Evolutionary conservation across 1,140 invertebrate genomes (phyloP), one percentile per base, ranked within the genome.

Genomic region (Mycetomoellerius zeteki): DNA sequence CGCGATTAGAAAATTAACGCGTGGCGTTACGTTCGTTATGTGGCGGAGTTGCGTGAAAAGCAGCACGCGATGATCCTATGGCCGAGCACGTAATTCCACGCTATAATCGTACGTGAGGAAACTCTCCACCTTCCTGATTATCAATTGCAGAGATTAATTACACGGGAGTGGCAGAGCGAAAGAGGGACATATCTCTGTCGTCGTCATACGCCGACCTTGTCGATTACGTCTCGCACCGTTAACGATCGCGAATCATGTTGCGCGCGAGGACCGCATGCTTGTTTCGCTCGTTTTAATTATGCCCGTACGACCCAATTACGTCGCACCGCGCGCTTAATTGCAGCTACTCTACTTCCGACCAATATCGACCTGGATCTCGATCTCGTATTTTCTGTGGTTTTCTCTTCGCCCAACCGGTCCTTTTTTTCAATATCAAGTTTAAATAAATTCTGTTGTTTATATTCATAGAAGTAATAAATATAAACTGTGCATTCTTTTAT

Each of bases 81-180:
- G 82, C 21, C 27, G 82, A 37, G 72, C 69, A 56, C 56, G 58
- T 85, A 78, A 85, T 77, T 67, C 82, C 58, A 85, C 37, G 33
- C 24, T 65, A 37, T 67, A 54, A 85, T 85, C 47, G 58, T 50
- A 58, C 64, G 62, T 78, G 82, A 77, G 73, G 73, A 85, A 85
- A 77, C 30, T 65, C 58, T 65, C 37, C 80, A 21, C 24, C 80
- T 75, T 50, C 24, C 54, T 47, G 27, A 84, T 84, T 84, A 84
- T 75, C 80, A 75, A 84, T 84, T 19, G 69, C 54, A 24, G 54
- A 33, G 43, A 84, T 75, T 84, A 84, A 84, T 84, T 84, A 84
- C 21, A 75, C 67, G 10, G 21, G n/a, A 10, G 52, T n/a, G 24
- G 16, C 33, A 24, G 30, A 58, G 14, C 24, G 33, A 58, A 0